Evolutionary conservation across 1,140 invertebrate species (phyloP).

Genomic region (Drosophila pallidifrons): DNA sequence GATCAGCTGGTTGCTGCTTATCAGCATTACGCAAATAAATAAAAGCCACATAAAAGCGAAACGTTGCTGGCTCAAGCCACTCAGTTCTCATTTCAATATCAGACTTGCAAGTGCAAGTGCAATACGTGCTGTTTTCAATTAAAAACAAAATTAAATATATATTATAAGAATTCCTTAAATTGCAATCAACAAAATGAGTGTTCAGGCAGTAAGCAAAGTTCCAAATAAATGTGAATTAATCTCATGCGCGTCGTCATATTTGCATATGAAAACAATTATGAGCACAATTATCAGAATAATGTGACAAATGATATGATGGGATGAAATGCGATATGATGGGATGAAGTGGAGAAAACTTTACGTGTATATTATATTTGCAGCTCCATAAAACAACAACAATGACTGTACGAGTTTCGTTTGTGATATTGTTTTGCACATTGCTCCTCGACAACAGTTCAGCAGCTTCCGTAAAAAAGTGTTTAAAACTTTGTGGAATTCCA

Average conservation of each 20-base stretch:
- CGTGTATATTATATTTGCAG: constrained; percentile 7
- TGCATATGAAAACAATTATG: neutral
- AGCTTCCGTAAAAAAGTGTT: constrained; percentile 3
- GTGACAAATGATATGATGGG: neutral
- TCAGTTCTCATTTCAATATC: constrained; percentile 46
- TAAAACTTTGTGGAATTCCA: neutral
- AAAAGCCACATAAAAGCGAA: constrained; percentile 53
- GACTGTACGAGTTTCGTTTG: neutral
- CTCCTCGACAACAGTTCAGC: constrained; percentile 5
- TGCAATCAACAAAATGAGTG: constrained; percentile 37
- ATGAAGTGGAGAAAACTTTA: neutral
- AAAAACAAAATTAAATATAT: constrained; percentile 8
- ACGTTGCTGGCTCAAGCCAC: constrained; percentile 2
- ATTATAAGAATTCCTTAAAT: neutral
- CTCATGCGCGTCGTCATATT: neutral
- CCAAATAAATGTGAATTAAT: neutral
- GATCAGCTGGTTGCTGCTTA: constrained; percentile 40
- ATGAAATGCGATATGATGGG: neutral
- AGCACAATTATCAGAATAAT: neutral
- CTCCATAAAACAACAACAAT: constrained; percentile 4
- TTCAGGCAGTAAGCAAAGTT: constrained; percentile 40
- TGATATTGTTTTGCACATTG: constrained; percentile 11
- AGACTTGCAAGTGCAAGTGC: constrained; percentile 15
- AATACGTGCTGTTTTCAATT: constrained; percentile 1
- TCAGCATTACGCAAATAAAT: constrained; percentile 49